Evolutionary conservation across 2,113 vertebrate species (phyloP).

Genomic region (Ceyx melanurus): DNA sequence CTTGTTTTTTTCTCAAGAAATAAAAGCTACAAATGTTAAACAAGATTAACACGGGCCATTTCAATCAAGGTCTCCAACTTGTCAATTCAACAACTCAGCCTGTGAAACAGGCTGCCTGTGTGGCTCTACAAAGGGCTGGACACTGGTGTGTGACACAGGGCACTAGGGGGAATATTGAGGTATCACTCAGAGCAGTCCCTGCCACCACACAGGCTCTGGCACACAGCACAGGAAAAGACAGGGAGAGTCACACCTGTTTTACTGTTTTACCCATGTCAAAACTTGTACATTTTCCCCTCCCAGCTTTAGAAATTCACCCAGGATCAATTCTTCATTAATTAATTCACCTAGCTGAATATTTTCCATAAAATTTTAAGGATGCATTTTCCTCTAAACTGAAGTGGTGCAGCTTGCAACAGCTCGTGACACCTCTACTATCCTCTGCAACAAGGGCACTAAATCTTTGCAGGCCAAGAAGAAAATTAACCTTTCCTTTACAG

Average conservation of each 20-base stretch:
- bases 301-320: not conserved
- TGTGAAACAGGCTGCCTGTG: not conserved
- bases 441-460: not conserved
- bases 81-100: not conserved
- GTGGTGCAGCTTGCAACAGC: not conserved
- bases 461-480: not conserved
- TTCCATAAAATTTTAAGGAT: not conserved
- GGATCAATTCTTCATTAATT: not conserved
- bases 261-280: not conserved
- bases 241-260: not conserved
- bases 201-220: not conserved
- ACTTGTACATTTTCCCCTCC: not conserved
- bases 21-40: conserved; percentile 18
- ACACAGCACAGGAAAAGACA: not conserved
- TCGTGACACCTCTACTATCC: not conserved
- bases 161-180: not conserved
- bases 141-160: not conserved
- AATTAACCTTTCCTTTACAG: not conserved
- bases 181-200: not conserved
- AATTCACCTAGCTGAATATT: not conserved
- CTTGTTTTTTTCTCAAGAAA: not conserved
- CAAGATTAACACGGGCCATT: conserved; percentile 1
- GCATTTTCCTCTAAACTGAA: not conserved
- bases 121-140: not conserved
- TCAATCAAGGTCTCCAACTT: not conserved